A percentile compares a stretch with the other conserved stretches of the same genome.
These are phyloP conservation scores for Andricus grossulariae DNA, from an alignment of 1,140 invertebrate genomes.

Conservation along the genomic window DNA sequence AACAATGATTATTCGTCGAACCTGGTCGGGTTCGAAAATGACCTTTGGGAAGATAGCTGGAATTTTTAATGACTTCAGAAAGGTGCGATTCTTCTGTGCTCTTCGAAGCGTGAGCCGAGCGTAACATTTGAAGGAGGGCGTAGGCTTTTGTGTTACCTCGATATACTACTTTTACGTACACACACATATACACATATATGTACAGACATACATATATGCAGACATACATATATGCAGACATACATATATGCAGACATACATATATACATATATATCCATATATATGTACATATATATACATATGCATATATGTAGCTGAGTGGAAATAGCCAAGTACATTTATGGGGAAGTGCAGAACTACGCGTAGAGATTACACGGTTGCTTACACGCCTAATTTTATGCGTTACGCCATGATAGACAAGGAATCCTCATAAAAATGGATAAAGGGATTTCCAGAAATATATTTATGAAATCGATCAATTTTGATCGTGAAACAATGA, in stretches of 20 bases:
- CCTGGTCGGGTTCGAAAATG: slow-evolving; percentile 38
- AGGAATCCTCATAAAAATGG: slow-evolving; percentile 6
- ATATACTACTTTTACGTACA: too few relatives aligned
- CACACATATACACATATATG: too few relatives aligned
- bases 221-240: too few relatives aligned
- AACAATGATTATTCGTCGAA: slow-evolving; percentile 11
- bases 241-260: too few relatives aligned
- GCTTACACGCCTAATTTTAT: slow-evolving; percentile 54
- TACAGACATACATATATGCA: too few relatives aligned
- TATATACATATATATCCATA: slow-evolving; percentile 32
- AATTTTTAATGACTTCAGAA: slow-evolving; percentile 54
- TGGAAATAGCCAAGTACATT: slow-evolving; percentile 44
- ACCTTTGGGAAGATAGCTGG: slow-evolving; percentile 55
- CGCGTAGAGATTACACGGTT: slow-evolving; percentile 60
- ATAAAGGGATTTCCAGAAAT: neutral
- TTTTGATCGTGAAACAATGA: neutral
- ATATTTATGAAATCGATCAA: slow-evolving; percentile 14
- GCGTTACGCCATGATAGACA: slow-evolving; percentile 46
- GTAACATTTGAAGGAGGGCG: slow-evolving; percentile 71
- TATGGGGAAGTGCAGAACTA: slow-evolving; percentile 37
- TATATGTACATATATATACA: too few relatives aligned
- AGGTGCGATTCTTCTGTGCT: slow-evolving; percentile 62
- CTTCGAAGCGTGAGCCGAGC: slow-evolving; percentile 68
- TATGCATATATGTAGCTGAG: slow-evolving; percentile 37
- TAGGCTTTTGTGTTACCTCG: slow-evolving; percentile 54